Evolutionary conservation across 35 echinoderm and acorn worm species (phyloP).

Genomic region (Lytechinus pictus): DNA sequence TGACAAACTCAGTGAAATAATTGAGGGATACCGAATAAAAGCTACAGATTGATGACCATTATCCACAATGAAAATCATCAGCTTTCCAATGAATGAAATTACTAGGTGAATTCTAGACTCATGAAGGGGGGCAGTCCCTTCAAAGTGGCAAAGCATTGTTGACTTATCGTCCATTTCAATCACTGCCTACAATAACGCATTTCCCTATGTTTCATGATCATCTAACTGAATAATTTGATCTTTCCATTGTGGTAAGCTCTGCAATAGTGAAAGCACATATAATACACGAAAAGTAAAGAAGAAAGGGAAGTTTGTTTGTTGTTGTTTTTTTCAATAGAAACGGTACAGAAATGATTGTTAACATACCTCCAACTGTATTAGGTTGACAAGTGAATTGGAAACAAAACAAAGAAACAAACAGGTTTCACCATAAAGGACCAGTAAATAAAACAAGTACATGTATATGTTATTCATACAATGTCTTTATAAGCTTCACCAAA

Average conservation of each 20-base stretch:
- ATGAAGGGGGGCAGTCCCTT: too few species aligned
- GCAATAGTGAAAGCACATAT: neutral
- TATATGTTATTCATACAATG: neutral
- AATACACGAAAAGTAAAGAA: too few species aligned
- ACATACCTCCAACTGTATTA: constrained; percentile 1
- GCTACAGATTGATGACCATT: too few species aligned
- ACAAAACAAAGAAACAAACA: neutral
- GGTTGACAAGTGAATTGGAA: neutral
- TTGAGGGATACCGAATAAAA: neutral
- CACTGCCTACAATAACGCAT: too few species aligned
- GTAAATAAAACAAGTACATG: neutral
- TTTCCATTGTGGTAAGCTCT: neutral
- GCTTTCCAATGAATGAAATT: neutral
- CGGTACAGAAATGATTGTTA: neutral
- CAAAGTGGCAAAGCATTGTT: too few species aligned
- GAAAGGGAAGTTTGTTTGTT: too few species aligned
- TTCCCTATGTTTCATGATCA: too few species aligned
- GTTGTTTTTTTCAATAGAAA: too few species aligned
- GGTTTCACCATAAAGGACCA: neutral
- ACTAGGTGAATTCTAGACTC: too few species aligned
- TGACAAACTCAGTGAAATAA: neutral
- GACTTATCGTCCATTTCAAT: too few species aligned
- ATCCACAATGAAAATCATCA: too few species aligned
- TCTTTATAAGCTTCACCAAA: neutral
- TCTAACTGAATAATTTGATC: too few species aligned